A percentile compares a stretch with the other conserved stretches of the same genome.
Evolutionary conservation across 1,140 invertebrate genomes (phyloP).

Genomic region (Anastatus disparis): DNA sequence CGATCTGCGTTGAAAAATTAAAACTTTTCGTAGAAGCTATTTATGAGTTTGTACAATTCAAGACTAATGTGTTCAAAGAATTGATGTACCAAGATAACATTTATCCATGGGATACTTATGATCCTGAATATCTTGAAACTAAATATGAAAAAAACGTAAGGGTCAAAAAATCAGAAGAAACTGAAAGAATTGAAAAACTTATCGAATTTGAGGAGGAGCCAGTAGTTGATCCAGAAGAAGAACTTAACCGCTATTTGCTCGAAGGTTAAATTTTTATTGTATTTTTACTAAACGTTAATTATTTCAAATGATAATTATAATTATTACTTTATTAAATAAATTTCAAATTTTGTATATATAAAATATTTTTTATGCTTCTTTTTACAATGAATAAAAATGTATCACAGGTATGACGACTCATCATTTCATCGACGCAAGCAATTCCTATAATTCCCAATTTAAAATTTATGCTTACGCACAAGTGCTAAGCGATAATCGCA

Average conservation of each 20-base stretch:
- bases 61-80: slow-evolving; percentile 32
- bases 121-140: slow-evolving; percentile 25
- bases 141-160: slow-evolving; percentile 38
- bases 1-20: slow-evolving; percentile 37
- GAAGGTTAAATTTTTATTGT: slow-evolving; percentile 23
- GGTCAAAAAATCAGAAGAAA: slow-evolving; percentile 39
- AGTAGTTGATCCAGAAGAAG: slow-evolving; percentile 40
- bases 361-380: neutral
- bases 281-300: no score
- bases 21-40: no score
- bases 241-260: neutral
- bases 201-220: neutral
- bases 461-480: slow-evolving; percentile 62
- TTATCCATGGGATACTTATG: slow-evolving; percentile 44
- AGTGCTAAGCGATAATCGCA: slow-evolving; percentile 52
- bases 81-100: slow-evolving; percentile 37
- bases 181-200: slow-evolving; percentile 38
- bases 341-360: no score
- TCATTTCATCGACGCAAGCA: slow-evolving; percentile 58
- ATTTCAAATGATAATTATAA: neutral
- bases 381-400: neutral
- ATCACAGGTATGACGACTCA: slow-evolving; percentile 57
- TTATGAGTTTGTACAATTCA: no score
- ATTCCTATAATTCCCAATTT: slow-evolving; percentile 59
- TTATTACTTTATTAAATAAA: neutral